Conservation (phyloP, 2,113 vertebrate species). For the Neomonachus schauinslandi region DNA sequence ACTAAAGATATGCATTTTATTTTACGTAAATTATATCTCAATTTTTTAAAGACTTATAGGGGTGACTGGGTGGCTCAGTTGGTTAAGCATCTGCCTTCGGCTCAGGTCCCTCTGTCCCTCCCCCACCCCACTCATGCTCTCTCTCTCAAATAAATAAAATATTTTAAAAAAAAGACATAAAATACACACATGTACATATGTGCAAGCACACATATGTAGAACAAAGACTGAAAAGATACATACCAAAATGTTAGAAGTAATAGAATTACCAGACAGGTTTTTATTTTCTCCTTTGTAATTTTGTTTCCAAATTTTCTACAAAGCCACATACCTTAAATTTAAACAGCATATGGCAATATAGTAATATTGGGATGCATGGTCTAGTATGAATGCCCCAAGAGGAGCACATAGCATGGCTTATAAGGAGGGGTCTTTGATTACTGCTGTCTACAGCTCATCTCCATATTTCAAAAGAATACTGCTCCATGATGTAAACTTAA, state of each 20-base stretch:
- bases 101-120: no score
- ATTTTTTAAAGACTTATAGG: not conserved
- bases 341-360: not conserved
- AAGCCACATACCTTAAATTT: not conserved
- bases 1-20: not conserved
- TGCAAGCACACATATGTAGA: not conserved
- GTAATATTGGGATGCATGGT: not conserved
- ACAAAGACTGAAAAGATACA: not conserved
- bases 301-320: constrained; percentile 28
- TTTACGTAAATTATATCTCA: not conserved
- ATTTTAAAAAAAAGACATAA: not conserved
- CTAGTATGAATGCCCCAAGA: not conserved
- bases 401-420: not conserved
- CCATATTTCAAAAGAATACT: not conserved
- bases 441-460: not conserved
- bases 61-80: no score
- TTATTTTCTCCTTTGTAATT: constrained; percentile 29
- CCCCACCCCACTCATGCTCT: no score
- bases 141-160: no score
- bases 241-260: not conserved
- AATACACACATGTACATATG: not conserved
- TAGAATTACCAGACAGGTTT: not conserved
- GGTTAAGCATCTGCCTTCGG: no score
- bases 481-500: not conserved
- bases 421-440: not conserved